Evolutionary conservation across 2,888 invertebrate species (phyloP).

Genomic region (Eilema griseolum): DNA sequence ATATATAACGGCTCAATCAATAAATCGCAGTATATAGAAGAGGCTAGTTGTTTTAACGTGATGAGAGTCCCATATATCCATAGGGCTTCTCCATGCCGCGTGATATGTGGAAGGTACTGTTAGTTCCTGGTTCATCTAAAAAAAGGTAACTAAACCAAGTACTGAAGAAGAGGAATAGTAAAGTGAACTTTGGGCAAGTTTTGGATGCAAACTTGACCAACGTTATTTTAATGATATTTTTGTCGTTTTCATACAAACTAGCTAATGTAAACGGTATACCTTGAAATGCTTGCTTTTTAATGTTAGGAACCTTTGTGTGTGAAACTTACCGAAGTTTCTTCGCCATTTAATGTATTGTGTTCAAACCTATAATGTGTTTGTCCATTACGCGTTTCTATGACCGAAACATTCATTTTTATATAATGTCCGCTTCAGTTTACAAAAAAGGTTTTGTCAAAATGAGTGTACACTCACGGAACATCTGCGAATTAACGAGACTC

Average conservation of each 20-base stretch:
- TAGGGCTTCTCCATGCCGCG: no score
- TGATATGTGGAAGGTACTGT: no score
- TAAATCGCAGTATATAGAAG: no score
- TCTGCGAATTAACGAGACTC: no score
- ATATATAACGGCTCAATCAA: no score
- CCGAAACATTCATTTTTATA: neutral
- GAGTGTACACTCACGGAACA: no score
- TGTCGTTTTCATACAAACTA: slow-evolving; percentile 40
- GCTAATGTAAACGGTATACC: neutral
- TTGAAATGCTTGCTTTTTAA: neutral
- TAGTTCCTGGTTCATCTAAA: no score
- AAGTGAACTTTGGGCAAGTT: neutral
- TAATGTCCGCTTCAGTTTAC: no score
- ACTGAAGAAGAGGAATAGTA: neutral
- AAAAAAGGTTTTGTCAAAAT: no score
- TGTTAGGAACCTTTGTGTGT: neutral
- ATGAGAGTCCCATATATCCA: no score
- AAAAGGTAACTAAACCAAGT: no score
- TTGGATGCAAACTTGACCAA: neutral
- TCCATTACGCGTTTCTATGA: neutral
- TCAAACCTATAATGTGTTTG: neutral
- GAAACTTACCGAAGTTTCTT: neutral
- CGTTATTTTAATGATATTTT: slow-evolving; percentile 16
- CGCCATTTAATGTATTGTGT: neutral
- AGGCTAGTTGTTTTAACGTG: no score